Base-by-base conservation (phyloP, 2,888 invertebrate species). In the Ormyrus rosae region DNA sequence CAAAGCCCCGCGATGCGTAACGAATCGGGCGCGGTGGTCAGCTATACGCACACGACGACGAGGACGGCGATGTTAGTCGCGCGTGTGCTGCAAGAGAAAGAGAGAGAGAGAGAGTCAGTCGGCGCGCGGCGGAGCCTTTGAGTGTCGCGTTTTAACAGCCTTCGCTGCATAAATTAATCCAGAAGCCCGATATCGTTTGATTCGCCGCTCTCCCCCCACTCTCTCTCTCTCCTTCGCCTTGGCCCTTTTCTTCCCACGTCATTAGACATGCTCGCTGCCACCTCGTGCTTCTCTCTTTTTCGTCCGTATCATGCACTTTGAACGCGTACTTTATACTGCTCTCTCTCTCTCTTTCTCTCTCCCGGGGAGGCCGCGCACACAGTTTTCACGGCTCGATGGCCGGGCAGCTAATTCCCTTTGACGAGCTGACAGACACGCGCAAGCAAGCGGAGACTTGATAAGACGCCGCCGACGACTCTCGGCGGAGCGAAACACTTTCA, bases 101-200 rank as follows among this genome's bases (percentile, higher is more conserved):
- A 19, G 19, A 19, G 19, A 19, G 19, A 19, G 19, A 19, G 19
- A 1, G 19, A 19, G 64, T 77, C 84, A 83, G 64, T 67, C 65
- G 69, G 69, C 86, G 87, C 88, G 19, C 19, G 89, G 88, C 85
- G 19, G 19, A 19, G 19, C 87, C 90, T 90, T 90, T 90, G 90
- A 89, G 89, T 89, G 89, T 89, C 89, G 87, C 87, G 86, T 89
- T 90, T 90, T 89, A 90, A 90, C 89, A 87, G 87, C 88, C 89
- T 88, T 85, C 86, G 87, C 87, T 89, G 89, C 89, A 90, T 90
- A 90, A 90, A 90, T 90, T 90, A 90, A 90, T 90, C 87, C 88
- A 89, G 89, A 88, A 89, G 89, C 87, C 87, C 85, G 88, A 90
- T 90, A 90, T 89, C 89, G 90, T 90, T 90, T 90, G 90, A 90